Evolutionary conservation across 2,888 invertebrate species (phyloP).

Genomic region (Thecophora atra): DNA sequence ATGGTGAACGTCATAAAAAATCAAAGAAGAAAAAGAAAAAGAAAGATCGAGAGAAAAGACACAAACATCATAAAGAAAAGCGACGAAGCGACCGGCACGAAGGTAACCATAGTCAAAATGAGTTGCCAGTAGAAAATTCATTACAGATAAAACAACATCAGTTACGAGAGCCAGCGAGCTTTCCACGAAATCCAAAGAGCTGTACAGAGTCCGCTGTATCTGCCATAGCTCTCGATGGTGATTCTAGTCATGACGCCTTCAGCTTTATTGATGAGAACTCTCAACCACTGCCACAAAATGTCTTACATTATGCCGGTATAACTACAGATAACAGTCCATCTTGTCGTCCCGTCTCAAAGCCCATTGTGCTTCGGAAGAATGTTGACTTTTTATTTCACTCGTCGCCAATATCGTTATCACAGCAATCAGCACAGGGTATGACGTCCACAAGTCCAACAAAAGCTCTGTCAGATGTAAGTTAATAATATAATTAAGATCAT

Average conservation of each 20-base stretch:
- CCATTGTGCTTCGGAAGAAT: conserved; percentile 59
- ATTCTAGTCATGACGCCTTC: conserved; percentile 71
- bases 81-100: conserved; percentile 65
- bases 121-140: conserved; percentile 19
- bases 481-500: neutral
- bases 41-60: conserved; percentile 77
- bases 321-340: conserved; percentile 64
- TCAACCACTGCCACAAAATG: conserved; percentile 62
- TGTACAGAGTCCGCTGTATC: conserved; percentile 37
- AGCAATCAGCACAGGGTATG: conserved; percentile 47
- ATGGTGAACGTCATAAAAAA: conserved; percentile 72
- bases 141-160: conserved; percentile 7
- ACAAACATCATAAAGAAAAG: conserved; percentile 75
- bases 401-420: conserved; percentile 52
- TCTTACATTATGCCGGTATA: conserved; percentile 62
- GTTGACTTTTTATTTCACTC: conserved; percentile 53
- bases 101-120: conserved; percentile 47
- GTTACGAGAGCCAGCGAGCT: neutral
- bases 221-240: conserved; percentile 62
- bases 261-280: conserved; percentile 69
- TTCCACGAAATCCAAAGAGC: conserved; percentile 46
- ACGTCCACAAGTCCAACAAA: conserved; percentile 51
- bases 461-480: conserved; percentile 55
- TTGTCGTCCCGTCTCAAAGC: conserved; percentile 62
- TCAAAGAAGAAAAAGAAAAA: conserved; percentile 84